Conservation (phyloP, 2,888 invertebrate species). For the Cecidostiba fungosa region DNA sequence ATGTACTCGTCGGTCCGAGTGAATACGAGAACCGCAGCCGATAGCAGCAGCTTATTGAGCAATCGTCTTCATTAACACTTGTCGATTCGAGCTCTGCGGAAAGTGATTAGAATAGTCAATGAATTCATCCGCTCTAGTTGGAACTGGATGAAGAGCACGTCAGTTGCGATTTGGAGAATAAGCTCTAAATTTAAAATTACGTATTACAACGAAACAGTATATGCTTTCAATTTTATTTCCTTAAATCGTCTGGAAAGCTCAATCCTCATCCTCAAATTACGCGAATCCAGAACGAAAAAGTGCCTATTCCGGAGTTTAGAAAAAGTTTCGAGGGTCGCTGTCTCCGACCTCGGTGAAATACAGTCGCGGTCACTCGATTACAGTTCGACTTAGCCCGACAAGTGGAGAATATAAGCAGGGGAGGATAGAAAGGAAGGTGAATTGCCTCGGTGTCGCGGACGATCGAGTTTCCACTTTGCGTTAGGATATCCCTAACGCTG, state of each 20-base stretch:
- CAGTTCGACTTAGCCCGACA: constrained; percentile 55
- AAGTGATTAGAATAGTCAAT: constrained; percentile 51
- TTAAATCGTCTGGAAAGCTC: not conserved
- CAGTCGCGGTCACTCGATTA: constrained; percentile 59
- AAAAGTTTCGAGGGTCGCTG: constrained; percentile 19
- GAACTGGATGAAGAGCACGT: constrained; percentile 13
- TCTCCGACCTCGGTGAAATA: not conserved
- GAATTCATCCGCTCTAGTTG: constrained; percentile 48
- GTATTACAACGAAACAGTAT: not conserved
- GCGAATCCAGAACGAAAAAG: constrained; percentile 26
- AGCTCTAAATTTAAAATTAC: not conserved
- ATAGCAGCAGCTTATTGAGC: constrained; percentile 4
- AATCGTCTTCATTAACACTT: constrained; percentile 30
- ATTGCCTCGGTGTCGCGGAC: constrained; percentile 53
- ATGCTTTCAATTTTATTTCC: constrained; percentile 7
- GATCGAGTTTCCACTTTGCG: constrained; percentile 62
- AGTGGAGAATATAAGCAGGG: not conserved
- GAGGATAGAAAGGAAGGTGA: constrained; percentile 34
- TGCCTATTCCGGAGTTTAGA: constrained; percentile 40
- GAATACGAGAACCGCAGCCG: constrained; percentile 22
- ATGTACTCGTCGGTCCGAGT: not conserved
- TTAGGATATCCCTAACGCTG: constrained; percentile 65
- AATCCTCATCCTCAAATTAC: constrained; percentile 32
- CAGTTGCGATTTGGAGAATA: not conserved
- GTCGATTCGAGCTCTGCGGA: not conserved